Conservation (phyloP, 2,888 invertebrate species). For the Oscheius sp. region DNA sequence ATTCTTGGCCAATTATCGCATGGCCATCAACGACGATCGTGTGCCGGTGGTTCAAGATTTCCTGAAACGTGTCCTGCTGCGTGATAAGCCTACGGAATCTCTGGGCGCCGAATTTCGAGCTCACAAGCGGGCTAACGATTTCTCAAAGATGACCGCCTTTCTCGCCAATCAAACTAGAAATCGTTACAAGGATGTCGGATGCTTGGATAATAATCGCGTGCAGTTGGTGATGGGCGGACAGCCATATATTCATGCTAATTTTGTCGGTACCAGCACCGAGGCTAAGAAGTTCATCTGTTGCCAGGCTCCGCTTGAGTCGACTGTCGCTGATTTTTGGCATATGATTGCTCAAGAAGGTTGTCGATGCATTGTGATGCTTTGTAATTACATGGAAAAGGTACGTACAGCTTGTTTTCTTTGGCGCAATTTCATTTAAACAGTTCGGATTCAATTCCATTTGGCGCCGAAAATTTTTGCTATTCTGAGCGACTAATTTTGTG, state of each 20-base stretch:
- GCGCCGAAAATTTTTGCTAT: too few relatives aligned
- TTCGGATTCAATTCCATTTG: too few relatives aligned
- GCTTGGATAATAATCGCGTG: slow-evolving; percentile 29
- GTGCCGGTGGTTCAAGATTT: too few relatives aligned
- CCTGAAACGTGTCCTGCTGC: too few relatives aligned
- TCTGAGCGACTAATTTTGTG: too few relatives aligned
- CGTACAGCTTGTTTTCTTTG: too few relatives aligned
- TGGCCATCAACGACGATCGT: too few relatives aligned
- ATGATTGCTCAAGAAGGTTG: slow-evolving; percentile 29
- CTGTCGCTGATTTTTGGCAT: slow-evolving; percentile 33
- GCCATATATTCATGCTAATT: slow-evolving; percentile 35
- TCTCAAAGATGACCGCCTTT: slow-evolving; percentile 28
- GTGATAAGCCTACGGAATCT: too few relatives aligned
- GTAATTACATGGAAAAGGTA: slow-evolving; percentile 20
- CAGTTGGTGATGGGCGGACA: slow-evolving; percentile 19
- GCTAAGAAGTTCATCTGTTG: slow-evolving; percentile 32
- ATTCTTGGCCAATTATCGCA: too few relatives aligned
- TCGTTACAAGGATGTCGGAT: slow-evolving; percentile 30
- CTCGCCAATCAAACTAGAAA: neutral
- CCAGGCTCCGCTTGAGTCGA: slow-evolving; percentile 32
- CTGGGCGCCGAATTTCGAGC: slow-evolving; percentile 15
- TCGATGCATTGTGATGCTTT: slow-evolving; percentile 27
- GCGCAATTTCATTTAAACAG: too few relatives aligned
- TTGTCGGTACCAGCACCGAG: neutral
- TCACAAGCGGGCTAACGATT: slow-evolving; percentile 23